Evolutionary conservation across 1,140 invertebrate genomes (phyloP), one percentile per base, ranked within the genome.

Genomic region (Epicauta chinensis): DNA sequence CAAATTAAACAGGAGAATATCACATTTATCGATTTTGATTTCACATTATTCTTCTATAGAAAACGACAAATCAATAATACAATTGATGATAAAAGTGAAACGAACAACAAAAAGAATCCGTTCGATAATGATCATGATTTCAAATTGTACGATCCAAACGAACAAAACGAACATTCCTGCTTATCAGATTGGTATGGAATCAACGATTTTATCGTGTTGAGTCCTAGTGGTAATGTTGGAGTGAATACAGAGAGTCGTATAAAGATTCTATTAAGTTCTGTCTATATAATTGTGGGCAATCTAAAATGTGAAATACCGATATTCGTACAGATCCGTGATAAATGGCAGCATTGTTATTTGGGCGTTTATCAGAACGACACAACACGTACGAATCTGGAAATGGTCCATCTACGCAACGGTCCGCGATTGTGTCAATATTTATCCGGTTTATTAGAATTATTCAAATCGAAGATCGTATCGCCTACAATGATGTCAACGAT

Each of bases 351-450:
- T 58, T 87, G 82, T 73, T 97, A 87, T 71, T 71, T 85, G 31
- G 92, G 92, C 16, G 78, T 87, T 7, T 86, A 81, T 62, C 80
- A 89, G 66, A 81, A 83, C 39, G 82, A 77, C 64, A 84, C 84
- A 40, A 76, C 84, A 6, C 78, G 84, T 54, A 83, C 84, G 16
- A 83, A 86, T 64, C 93, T 91, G 72, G 86, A 95, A 63, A 91
- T 94, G 78, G 84, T 93, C 50, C 89, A 94, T 67, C 75, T 97
- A 32, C 85, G 84, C 64, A 81, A 81, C 61, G 77, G 86, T 48
- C 90, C 91, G n/a, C 74, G 78, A 32, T 84, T 91, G 60, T 93
- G 84, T 63, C 83, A 81, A 53, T 87, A 94, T 73, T 74, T 97
- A 1, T 83, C 83, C 62, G 89, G 88, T 1, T 71, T 91, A 40